Conservation (phyloP, 2,888 invertebrate species). For the Melanophora roralis region DNA sequence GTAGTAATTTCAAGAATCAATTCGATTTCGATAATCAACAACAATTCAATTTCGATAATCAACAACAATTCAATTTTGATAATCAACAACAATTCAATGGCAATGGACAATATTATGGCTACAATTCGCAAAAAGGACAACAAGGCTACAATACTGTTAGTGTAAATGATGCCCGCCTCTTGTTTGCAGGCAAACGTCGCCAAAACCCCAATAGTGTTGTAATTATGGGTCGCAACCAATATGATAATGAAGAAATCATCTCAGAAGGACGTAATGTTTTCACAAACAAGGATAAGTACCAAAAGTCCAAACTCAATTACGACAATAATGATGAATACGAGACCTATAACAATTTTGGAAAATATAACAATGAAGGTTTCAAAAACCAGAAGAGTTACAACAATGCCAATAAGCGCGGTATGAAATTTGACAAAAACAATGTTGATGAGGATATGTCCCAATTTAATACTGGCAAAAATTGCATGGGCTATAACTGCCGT, state of each 20-base stretch:
- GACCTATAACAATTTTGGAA: background rate
- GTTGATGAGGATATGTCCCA: background rate
- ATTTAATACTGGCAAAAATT: background rate
- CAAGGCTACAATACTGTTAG: constrained; percentile 21
- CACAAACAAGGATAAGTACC: background rate
- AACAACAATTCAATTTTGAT: background rate
- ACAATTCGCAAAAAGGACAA: background rate
- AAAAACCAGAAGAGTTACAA: background rate
- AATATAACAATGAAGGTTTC: background rate
- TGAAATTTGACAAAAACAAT: background rate
- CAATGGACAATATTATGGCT: background rate
- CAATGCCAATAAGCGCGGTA: background rate
- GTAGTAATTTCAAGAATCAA: background rate
- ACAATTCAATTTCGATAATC: background rate
- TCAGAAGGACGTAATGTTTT: constrained; percentile 32
- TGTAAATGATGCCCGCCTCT: constrained; percentile 32
- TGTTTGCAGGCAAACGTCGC: constrained; percentile 35
- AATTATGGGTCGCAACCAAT: background rate
- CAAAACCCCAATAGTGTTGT: constrained; percentile 14
- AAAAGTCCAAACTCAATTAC: background rate
- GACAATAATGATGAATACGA: constrained; percentile 1
- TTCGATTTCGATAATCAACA: background rate
- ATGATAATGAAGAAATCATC: constrained; percentile 30
- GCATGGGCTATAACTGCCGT: background rate
- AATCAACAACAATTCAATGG: background rate